Conservation (phyloP, 2,888 invertebrate genomes). For the Nyleta sp. region DNA sequence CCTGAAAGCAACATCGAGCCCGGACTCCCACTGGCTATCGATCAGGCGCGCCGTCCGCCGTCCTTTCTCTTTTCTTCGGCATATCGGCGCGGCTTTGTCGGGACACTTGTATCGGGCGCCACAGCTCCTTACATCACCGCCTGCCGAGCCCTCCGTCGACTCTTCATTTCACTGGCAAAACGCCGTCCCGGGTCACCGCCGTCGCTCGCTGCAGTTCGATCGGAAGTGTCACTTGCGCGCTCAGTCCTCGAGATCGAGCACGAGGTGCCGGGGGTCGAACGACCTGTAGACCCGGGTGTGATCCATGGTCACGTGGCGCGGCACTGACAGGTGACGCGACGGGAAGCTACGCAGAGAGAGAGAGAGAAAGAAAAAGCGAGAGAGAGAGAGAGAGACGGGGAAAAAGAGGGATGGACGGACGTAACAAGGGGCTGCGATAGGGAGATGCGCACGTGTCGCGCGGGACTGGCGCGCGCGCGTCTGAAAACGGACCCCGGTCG, state of each 20-base stretch:
- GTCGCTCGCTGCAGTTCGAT: too few species aligned
- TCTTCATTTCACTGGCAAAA: too few species aligned
- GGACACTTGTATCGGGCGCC: conserved; percentile 31
- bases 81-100: conserved; percentile 38
- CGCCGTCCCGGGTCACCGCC: too few species aligned
- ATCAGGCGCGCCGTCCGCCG: conserved; percentile 33
- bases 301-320: conserved; percentile 53
- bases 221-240: neutral
- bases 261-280: conserved; percentile 27
- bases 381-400: too few species aligned
- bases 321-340: conserved; percentile 7
- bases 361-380: too few species aligned
- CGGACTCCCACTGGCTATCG: conserved; percentile 44
- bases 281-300: conserved; percentile 50
- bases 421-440: neutral
- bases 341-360: too few species aligned
- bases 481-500: conserved; percentile 34
- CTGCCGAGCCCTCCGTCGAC: neutral
- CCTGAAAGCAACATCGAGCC: conserved; percentile 34
- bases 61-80: conserved; percentile 60
- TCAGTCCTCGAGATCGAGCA: conserved; percentile 37
- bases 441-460: conserved; percentile 48
- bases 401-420: neutral
- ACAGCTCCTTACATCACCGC: conserved; percentile 10
- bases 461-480: conserved; percentile 66